Percentiles rank a stretch among this genome's conserved stretches.
These are phyloP conservation scores for Gobio occitaniae DNA, from an alignment of 2,797 vertebrate genomes.

Conservation along the genomic window DNA sequence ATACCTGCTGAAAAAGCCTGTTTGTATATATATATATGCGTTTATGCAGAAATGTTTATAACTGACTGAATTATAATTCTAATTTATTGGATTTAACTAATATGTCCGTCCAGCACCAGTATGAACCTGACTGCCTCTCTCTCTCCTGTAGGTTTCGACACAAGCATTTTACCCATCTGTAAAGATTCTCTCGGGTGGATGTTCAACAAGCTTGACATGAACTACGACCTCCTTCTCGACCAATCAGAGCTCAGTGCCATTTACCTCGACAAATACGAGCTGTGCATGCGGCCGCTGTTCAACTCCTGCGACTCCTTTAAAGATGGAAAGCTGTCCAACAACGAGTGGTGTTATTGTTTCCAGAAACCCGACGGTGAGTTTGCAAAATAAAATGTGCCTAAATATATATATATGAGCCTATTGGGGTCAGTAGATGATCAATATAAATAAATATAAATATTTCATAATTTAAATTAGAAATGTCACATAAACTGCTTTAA, in stretches of 20 bases:
- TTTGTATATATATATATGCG: background rate
- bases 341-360: conserved; percentile 98
- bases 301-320: conserved; percentile 98
- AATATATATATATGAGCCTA: background rate
- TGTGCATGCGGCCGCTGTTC: conserved; percentile 95
- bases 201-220: conserved; percentile 98
- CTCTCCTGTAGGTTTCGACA: conserved; percentile 87
- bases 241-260: conserved; percentile 95
- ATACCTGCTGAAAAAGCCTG: background rate
- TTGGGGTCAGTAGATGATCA: background rate
- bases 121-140: background rate
- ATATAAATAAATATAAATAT: background rate
- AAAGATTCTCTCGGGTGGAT: conserved; percentile 98
- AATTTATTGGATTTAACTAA: background rate
- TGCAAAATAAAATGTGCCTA: background rate
- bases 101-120: background rate
- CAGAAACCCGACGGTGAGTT: conserved; percentile 88
- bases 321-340: conserved; percentile 97
- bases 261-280: conserved; percentile 95
- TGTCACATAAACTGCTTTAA: background rate
- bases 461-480: background rate
- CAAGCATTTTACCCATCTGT: conserved; percentile 96
- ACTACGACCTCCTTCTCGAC: conserved; percentile 96
- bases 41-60: background rate
- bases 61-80: background rate